Evolutionary conservation across 2,113 vertebrate genomes (phyloP), one percentile per base, ranked within the genome.

Genomic region (Bos indicus): DNA sequence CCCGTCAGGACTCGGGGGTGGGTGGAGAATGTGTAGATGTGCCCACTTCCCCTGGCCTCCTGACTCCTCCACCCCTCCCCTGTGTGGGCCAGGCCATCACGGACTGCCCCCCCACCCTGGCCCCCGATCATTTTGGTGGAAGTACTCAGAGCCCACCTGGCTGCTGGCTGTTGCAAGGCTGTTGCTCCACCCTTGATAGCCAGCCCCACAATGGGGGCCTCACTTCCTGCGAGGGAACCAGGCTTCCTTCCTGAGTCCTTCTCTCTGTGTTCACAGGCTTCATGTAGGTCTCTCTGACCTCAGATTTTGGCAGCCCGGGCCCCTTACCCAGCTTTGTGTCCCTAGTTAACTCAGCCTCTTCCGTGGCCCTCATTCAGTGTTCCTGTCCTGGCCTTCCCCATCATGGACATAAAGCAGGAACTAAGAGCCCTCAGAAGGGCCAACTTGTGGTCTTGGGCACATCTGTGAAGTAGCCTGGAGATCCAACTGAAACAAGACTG

Each of bases 31-130:
- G 21, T 10, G 40, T 4, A 14, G 26, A 25, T 12, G 13, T 1
- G 17, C 36, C 83, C 16, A 2, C 64, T 46, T 56, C 3, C 51
- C 77, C 51, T 9, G 19, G 15, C 33, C 52, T n/a, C 25, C 51
- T n/a, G 26, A 1, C 7, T 43, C 67, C 40, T 54, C 46, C 12
- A 9, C 13, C 7, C 4, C 52, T 52, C 77, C 43, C n/a, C 30
- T 46, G 19, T 12, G 3, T 1, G 52, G 67, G 77, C 17, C 81
- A 54, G 77, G 88, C 64, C 36, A 17, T 4, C 83, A 59, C 0
- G 25, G 51, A 84, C 30, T 2, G 5, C 10, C 5, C n/a, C 23
- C 36, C 0, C 0, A 1, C n/a, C 4, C 67, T 2, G 2, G 28
- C 7, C 84, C 43, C 71, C 14, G 4, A 7, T 64, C 28, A 40